Conservation (phyloP, 2,113 vertebrate genomes). For the Atrichornis clamosus region DNA sequence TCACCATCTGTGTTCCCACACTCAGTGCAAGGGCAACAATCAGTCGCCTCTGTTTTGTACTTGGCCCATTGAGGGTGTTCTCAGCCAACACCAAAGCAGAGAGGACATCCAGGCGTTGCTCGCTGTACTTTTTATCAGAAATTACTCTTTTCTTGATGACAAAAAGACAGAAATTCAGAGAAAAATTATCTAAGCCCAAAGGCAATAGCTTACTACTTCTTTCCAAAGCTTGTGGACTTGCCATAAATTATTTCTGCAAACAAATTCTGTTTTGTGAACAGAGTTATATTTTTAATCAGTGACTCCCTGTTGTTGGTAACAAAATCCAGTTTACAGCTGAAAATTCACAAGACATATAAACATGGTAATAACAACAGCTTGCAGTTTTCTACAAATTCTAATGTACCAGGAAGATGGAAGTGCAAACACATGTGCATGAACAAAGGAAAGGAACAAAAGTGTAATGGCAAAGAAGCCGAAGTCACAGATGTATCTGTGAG, state of each 20-base stretch:
- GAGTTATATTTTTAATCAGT: not conserved
- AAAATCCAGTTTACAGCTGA: not conserved
- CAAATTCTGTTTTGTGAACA: not conserved
- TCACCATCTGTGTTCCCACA: constrained; percentile 95
- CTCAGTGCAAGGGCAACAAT: constrained; percentile 90
- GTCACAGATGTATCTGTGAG: not conserved
- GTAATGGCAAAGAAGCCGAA: not conserved
- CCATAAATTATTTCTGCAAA: not conserved
- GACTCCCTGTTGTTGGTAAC: not conserved
- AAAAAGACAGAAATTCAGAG: constrained; percentile 19
- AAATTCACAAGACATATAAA: not conserved
- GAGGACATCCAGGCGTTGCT: constrained; percentile 94
- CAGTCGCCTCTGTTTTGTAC: constrained; percentile 90
- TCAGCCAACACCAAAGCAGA: constrained; percentile 94
- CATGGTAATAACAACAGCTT: fast-evolving
- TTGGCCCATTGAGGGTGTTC: constrained; percentile 92
- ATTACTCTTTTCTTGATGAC: constrained; percentile 90
- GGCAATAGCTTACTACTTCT: not conserved
- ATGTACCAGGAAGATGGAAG: not conserved
- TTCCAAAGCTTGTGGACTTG: not conserved
- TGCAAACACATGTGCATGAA: not conserved
- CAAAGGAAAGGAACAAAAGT: not conserved
- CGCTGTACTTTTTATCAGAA: constrained; percentile 99
- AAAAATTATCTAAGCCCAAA: not conserved
- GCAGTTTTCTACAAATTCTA: not conserved